phyloP scores from a whole-genome alignment of 2,888 invertebrate genomes.

The Zaprionus bogoriensis region DNA sequence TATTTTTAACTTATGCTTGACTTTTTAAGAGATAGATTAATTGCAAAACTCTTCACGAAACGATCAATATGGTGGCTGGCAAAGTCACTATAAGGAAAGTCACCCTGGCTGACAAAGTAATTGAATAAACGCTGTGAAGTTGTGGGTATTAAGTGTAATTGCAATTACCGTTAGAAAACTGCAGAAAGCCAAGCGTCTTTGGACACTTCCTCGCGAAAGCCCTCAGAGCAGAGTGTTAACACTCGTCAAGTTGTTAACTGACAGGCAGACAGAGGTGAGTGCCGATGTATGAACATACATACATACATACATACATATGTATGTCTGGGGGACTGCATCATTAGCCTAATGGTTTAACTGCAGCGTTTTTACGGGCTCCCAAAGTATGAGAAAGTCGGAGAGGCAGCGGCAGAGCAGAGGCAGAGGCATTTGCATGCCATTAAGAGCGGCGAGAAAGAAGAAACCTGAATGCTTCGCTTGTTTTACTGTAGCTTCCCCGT shows the following conservation, averaged over 20 bases:
- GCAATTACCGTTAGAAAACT: background rate
- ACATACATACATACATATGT: background rate
- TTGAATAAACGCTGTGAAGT: too few species aligned
- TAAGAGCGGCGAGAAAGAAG: constrained; percentile 31
- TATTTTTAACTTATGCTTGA: too few species aligned
- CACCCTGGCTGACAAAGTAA: too few species aligned
- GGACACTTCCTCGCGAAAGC: background rate
- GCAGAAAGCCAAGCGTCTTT: background rate
- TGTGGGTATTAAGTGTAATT: too few species aligned
- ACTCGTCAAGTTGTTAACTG: constrained; percentile 6
- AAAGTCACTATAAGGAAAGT: too few species aligned
- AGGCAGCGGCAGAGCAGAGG: too few species aligned
- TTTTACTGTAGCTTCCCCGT: constrained; percentile 48
- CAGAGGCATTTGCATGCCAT: constrained; percentile 70
- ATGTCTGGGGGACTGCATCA: constrained; percentile 42
- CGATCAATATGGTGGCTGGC: too few species aligned
- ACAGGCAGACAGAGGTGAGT: background rate
- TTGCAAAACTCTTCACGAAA: too few species aligned
- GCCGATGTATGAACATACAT: too few species aligned
- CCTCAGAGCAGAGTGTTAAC: background rate
- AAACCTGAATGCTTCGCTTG: constrained; percentile 52
- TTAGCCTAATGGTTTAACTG: constrained; percentile 58
- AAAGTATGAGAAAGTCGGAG: constrained; percentile 65
- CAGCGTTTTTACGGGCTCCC: constrained; percentile 23
- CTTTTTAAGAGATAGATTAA: too few species aligned